Evolutionary conservation across 2,113 vertebrate species (phyloP).

Genomic region (Recurvirostra avosetta): DNA sequence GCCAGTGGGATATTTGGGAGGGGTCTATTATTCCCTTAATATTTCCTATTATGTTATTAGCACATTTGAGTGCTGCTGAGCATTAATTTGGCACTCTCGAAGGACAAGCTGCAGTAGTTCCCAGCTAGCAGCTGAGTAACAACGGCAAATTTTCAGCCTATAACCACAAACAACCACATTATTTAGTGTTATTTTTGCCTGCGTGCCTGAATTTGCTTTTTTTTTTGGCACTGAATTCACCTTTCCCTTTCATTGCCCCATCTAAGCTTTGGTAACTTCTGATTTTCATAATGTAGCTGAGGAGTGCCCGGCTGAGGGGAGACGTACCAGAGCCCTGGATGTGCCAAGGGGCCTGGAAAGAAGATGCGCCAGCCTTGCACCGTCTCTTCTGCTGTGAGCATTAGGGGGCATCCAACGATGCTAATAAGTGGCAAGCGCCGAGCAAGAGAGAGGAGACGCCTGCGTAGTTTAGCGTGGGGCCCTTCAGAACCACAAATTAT

Average conservation of each 20-base stretch:
- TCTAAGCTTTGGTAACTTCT: not conserved
- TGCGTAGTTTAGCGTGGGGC: accelerated
- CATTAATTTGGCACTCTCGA: accelerated
- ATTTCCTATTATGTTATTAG: accelerated
- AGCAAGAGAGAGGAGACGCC: not conserved
- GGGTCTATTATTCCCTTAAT: not conserved
- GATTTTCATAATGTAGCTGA: accelerated
- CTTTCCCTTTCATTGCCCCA: no score
- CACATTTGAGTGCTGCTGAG: not conserved
- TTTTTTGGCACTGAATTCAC: not conserved
- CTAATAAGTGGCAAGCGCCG: not conserved
- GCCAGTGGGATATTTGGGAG: accelerated
- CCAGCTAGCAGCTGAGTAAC: not conserved
- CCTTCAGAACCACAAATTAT: accelerated
- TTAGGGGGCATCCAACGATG: constrained; percentile 36
- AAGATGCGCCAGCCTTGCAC: not conserved
- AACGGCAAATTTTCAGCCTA: not conserved
- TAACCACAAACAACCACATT: not conserved
- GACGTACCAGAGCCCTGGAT: accelerated
- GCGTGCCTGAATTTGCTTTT: accelerated
- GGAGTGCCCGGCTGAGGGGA: not conserved
- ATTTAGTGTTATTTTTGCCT: not conserved
- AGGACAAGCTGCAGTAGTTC: accelerated
- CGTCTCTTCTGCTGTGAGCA: not conserved
- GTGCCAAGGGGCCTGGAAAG: not conserved